Conservation (phyloP, 2,113 vertebrate genomes). For the Rhadina sibilatrix region DNA sequence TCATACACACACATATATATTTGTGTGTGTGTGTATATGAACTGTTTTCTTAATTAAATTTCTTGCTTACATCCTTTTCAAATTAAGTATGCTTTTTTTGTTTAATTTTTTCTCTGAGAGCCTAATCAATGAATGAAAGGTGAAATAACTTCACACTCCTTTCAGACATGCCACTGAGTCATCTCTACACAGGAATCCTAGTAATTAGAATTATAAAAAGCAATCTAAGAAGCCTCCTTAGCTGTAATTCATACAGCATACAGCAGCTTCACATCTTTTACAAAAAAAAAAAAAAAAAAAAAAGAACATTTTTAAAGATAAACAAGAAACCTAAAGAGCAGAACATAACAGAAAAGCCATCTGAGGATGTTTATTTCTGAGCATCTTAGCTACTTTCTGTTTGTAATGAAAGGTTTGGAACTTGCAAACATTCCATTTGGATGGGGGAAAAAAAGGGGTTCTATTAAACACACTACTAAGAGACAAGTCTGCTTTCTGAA, state of each 20-base stretch:
- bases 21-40: accelerated
- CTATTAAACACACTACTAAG: background rate
- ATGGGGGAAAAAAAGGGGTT: background rate
- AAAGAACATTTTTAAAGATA: background rate
- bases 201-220: background rate
- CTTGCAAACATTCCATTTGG: background rate
- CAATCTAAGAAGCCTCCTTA: background rate
- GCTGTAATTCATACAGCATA: background rate
- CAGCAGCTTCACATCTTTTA: background rate
- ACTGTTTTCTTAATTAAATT: background rate
- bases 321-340: background rate
- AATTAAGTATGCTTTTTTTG: background rate
- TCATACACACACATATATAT: background rate
- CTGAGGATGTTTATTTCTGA: background rate
- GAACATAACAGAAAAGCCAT: background rate
- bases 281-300: background rate
- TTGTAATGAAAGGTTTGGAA: background rate
- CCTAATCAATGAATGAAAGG: background rate
- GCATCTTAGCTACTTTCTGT: background rate
- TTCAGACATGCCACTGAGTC: background rate
- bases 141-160: background rate
- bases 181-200: background rate
- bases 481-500: background rate
- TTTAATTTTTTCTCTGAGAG: background rate
- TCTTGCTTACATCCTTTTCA: background rate